Percentiles rank a stretch among this genome's conserved stretches.
phyloP scores from a whole-genome alignment of 2,888 invertebrate genomes.

The Acanthopleura granulata region DNA sequence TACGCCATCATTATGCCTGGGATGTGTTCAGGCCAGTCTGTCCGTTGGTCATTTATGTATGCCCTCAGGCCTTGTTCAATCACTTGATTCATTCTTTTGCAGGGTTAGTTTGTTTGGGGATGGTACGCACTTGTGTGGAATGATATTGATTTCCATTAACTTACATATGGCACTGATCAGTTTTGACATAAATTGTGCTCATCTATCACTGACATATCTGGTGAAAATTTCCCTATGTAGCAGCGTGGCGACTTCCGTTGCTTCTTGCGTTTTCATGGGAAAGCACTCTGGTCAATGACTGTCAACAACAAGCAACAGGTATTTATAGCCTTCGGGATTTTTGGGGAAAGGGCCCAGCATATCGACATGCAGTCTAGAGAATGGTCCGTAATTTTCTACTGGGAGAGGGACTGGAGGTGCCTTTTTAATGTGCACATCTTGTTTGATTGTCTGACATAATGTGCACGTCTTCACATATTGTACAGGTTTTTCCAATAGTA shows the following conservation, averaged over 20 bases:
- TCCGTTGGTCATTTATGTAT: too few relatives aligned
- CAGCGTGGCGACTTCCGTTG: slow-evolving; percentile 32
- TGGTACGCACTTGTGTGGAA: slow-evolving; percentile 25
- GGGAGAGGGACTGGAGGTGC: slow-evolving; percentile 27
- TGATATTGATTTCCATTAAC: slow-evolving; percentile 31
- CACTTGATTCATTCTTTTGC: slow-evolving; percentile 17
- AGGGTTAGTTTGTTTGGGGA: too few relatives aligned
- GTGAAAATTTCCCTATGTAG: slow-evolving; percentile 35
- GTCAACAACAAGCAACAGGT: slow-evolving; percentile 34
- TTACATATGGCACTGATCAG: slow-evolving; percentile 35
- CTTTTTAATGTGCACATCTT: slow-evolving; percentile 10
- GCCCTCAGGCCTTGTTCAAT: too few relatives aligned
- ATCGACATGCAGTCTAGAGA: slow-evolving; percentile 27
- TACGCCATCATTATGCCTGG: slow-evolving; percentile 38
- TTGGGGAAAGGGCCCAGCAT: slow-evolving; percentile 25
- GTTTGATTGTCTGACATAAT: slow-evolving; percentile 23
- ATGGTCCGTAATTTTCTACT: slow-evolving; percentile 17
- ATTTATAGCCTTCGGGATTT: slow-evolving; percentile 22
- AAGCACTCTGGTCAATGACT: slow-evolving; percentile 35
- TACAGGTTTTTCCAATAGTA: slow-evolving; percentile 28
- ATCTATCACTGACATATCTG: slow-evolving; percentile 34
- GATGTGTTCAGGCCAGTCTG: slow-evolving; percentile 29
- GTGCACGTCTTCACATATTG: slow-evolving; percentile 22
- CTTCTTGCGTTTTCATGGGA: slow-evolving; percentile 33
- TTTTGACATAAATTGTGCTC: slow-evolving; percentile 37